These are phyloP conservation scores for Xiphorhynchus erythropygius DNA, from an alignment of 2,797 vertebrate genomes.

Conservation along the genomic window DNA sequence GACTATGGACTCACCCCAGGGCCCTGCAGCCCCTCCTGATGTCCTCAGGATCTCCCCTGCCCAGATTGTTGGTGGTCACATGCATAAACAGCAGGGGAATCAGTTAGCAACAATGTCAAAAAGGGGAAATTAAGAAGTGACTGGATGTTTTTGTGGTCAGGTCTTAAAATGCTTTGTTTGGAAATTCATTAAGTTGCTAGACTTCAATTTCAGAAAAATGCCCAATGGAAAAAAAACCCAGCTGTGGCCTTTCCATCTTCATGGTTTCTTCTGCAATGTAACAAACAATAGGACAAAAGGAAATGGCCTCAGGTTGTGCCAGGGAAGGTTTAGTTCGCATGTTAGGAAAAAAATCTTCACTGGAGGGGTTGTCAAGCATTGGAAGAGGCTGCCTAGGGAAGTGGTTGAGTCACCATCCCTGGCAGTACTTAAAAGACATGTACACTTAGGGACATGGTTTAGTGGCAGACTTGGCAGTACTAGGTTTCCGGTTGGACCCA, in stretches of 20 bases:
- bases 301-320: background rate
- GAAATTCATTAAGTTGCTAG: background rate
- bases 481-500: background rate
- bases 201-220: background rate
- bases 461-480: background rate
- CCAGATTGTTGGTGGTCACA: background rate
- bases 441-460: background rate
- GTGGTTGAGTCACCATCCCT: background rate
- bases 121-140: background rate
- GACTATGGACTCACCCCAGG: background rate
- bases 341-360: background rate
- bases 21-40: background rate
- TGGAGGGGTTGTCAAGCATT: background rate
- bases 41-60: background rate
- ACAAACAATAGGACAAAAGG: background rate
- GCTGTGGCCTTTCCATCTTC: background rate
- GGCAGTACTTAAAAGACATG: rapidly evolving
- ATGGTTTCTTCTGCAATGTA: background rate
- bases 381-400: background rate
- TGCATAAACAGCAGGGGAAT: background rate
- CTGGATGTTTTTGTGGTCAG: background rate
- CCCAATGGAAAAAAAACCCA: background rate
- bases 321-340: background rate
- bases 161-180: background rate
- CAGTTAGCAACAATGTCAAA: background rate